Evolutionary conservation across 2,797 vertebrate species (phyloP).

Genomic region (Chiloscyllium punctatum): DNA sequence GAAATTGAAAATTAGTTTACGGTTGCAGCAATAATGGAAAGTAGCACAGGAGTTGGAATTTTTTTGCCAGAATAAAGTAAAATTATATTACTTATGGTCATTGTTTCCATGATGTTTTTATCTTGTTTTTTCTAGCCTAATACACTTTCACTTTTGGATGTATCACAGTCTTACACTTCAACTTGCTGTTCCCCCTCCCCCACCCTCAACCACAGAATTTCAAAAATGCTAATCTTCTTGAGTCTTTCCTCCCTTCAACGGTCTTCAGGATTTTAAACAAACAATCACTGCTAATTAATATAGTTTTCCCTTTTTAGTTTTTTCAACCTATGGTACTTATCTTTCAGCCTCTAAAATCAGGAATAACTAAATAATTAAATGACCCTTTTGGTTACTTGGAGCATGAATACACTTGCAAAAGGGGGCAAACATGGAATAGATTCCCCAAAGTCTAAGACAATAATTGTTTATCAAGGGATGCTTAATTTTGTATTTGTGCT

Average conservation of each 20-base stretch:
- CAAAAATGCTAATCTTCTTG: background rate
- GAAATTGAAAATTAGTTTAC: background rate
- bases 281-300: background rate
- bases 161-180: background rate
- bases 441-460: background rate
- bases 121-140: background rate
- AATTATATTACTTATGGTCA: background rate
- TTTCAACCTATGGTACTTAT: background rate
- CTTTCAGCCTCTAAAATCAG: background rate
- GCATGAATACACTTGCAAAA: background rate
- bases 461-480: background rate
- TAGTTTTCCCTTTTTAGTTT: background rate
- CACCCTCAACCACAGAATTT: background rate
- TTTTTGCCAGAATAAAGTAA: background rate
- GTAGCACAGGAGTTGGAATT: background rate
- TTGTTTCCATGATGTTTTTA: background rate
- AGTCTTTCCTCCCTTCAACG: background rate
- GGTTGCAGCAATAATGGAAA: background rate
- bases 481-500: background rate
- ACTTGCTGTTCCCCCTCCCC: background rate
- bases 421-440: background rate
- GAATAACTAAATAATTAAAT: background rate
- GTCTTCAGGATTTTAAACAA: background rate
- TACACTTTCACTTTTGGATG: background rate
- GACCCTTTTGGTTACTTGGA: background rate